phyloP scores from a whole-genome alignment of 2,797 vertebrate genomes.

The Gila robusta region DNA sequence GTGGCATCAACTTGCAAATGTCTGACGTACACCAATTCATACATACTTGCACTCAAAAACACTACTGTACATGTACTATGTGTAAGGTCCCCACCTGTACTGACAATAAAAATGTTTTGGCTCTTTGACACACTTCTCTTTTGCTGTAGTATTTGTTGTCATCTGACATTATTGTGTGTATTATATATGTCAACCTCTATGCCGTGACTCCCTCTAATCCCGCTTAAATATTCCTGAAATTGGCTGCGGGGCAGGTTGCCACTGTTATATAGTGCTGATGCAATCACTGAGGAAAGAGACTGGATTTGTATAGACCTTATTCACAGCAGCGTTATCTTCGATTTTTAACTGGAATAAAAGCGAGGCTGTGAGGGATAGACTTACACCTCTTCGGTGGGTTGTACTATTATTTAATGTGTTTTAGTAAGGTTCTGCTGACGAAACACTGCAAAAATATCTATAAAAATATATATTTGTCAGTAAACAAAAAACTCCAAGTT shows the following conservation, averaged over 20 bases:
- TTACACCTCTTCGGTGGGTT: neutral
- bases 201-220: constrained; percentile 32
- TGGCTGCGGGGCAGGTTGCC: constrained; percentile 5
- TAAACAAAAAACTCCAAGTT: neutral
- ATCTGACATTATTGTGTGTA: neutral
- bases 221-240: constrained; percentile 1
- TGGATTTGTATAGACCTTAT: neutral
- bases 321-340: neutral
- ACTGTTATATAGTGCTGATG: constrained; percentile 40
- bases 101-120: constrained; percentile 60
- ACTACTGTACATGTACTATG: constrained; percentile 61
- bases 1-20: constrained; percentile 83
- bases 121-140: constrained; percentile 38
- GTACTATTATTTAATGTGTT: neutral
- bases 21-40: constrained; percentile 69
- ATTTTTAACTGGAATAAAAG: neutral
- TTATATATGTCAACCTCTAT: neutral
- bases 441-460: neutral
- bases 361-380: neutral
- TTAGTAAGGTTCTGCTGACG: too few species aligned
- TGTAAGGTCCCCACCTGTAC: constrained; percentile 53
- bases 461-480: neutral
- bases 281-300: constrained; percentile 44
- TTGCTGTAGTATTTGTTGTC: neutral
- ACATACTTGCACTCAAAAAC: constrained; percentile 41